phyloP scores from a whole-genome alignment of 2,888 invertebrate genomes.

The Byasa hedistus region DNA sequence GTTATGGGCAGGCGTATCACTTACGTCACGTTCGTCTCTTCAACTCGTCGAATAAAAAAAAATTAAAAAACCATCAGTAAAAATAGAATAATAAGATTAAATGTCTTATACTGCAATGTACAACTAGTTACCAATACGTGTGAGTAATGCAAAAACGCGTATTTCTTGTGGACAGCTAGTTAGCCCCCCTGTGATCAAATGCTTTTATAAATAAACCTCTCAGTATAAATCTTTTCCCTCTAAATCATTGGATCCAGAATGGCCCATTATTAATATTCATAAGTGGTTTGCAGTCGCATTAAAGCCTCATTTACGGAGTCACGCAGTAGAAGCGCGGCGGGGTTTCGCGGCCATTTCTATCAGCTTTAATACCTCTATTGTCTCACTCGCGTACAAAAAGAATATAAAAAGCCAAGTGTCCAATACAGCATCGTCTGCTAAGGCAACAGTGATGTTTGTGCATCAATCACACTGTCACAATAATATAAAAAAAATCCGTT shows the following conservation, averaged over 20 bases:
- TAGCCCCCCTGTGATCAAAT: slow-evolving; percentile 6
- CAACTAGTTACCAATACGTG: not conserved
- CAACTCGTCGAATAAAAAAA: too few relatives aligned
- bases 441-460: not conserved
- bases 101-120: not conserved
- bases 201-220: slow-evolving; percentile 16
- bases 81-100: too few relatives aligned
- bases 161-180: slow-evolving; percentile 14
- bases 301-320: slow-evolving; percentile 31
- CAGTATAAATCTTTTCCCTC: slow-evolving; percentile 25
- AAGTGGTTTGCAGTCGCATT: slow-evolving; percentile 33
- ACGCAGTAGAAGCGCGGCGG: slow-evolving; percentile 19
- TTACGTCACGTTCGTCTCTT: too few relatives aligned
- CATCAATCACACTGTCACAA: not conserved
- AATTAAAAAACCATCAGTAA: too few relatives aligned
- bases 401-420: slow-evolving; percentile 8
- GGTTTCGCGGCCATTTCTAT: slow-evolving; percentile 16
- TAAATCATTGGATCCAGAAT: slow-evolving; percentile 28
- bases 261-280: slow-evolving; percentile 33
- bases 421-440: not conserved
- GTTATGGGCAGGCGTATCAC: too few relatives aligned
- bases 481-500: slow-evolving; percentile 3
- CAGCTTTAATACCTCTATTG: slow-evolving; percentile 21
- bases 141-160: slow-evolving; percentile 1
- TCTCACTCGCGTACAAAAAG: slow-evolving; percentile 8